These are phyloP conservation scores for Neocloeon triangulifer DNA, from an alignment of 1,140 invertebrate genomes.

Conservation along the genomic window DNA sequence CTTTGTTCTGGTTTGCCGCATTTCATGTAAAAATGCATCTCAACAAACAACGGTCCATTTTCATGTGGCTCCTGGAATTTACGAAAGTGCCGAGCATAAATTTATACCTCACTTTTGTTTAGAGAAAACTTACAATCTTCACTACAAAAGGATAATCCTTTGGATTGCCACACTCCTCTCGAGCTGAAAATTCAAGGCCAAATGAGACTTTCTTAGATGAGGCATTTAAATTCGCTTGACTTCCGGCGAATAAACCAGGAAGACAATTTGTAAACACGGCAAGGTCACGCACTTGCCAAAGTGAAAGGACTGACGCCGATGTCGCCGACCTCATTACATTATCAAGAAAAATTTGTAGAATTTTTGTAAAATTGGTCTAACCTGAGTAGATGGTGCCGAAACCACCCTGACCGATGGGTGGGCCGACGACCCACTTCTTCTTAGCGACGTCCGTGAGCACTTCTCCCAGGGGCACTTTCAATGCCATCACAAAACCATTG, in stretches of 20 bases:
- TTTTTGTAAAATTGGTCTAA: not conserved
- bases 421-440: not conserved
- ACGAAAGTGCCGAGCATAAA: not conserved
- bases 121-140: conserved; percentile 2
- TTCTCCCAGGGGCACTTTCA: not conserved
- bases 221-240: too few species aligned
- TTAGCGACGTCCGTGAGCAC: not conserved
- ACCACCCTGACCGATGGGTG: not conserved
- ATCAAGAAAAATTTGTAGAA: too few species aligned
- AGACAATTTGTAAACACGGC: too few species aligned
- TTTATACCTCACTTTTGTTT: too few species aligned
- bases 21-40: conserved; percentile 82
- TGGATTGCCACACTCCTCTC: not conserved
- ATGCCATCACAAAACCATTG: not conserved
- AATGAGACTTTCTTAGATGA: too few species aligned
- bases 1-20: conserved; percentile 51
- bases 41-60: conserved; percentile 87
- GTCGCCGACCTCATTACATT: too few species aligned
- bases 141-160: not conserved
- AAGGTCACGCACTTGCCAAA: too few species aligned
- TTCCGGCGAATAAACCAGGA: too few species aligned
- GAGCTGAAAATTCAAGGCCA: not conserved
- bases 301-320: too few species aligned
- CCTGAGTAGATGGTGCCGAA: conserved; percentile 1
- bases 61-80: conserved; percentile 67